These are phyloP conservation scores for Trogon surrucura DNA, from an alignment of 2,113 vertebrate species.

Conservation along the genomic window DNA sequence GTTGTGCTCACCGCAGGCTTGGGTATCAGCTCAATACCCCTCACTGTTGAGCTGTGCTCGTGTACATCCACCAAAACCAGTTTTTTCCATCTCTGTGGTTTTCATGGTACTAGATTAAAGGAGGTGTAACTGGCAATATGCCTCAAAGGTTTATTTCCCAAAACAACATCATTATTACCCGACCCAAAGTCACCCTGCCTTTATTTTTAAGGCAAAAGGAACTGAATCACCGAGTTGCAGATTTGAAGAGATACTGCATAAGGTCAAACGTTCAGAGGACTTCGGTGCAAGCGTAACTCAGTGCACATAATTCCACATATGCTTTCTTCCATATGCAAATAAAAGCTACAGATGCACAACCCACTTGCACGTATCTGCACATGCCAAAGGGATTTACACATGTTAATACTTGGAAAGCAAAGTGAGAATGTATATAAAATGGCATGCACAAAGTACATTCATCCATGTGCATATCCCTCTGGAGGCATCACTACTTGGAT, in stretches of 20 bases:
- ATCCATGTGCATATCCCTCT: slow-evolving; percentile 48
- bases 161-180: not conserved
- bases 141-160: not conserved
- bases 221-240: not conserved
- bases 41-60: not conserved
- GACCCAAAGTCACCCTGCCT: not conserved
- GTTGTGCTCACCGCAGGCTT: not conserved
- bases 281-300: not conserved
- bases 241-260: not conserved
- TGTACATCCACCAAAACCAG: not conserved
- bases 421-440: slow-evolving; percentile 57
- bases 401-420: slow-evolving; percentile 61
- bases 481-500: slow-evolving; percentile 44
- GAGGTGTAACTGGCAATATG: not conserved
- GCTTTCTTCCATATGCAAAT: slow-evolving; percentile 35
- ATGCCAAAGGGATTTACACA: slow-evolving; percentile 61
- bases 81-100: not conserved
- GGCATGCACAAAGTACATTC: slow-evolving; percentile 48
- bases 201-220: not conserved
- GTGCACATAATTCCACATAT: slow-evolving; percentile 3
- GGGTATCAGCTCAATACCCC: not conserved
- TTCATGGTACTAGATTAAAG: not conserved
- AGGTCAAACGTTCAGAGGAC: not conserved
- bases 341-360: slow-evolving; percentile 5
- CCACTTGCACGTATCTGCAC: slow-evolving; percentile 35